Base-by-base conservation (phyloP, 2,888 invertebrate species). In the Cephus spinipes region DNA sequence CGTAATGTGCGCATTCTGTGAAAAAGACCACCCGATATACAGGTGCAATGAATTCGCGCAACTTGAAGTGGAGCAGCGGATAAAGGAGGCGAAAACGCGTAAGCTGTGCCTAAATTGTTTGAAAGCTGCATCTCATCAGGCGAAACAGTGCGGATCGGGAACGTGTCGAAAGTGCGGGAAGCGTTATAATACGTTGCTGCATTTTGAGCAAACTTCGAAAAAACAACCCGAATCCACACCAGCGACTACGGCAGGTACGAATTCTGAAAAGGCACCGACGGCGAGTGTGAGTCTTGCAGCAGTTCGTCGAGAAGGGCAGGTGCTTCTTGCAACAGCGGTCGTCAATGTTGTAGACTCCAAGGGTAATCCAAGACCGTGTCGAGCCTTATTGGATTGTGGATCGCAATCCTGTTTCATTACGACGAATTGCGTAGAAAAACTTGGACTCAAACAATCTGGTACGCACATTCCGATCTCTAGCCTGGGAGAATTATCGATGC, bases 351-450 rank as follows among this genome's bases (percentile, higher is more conserved):
- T 73, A 12, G 80, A 81, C 33, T 73, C 77, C 30, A 71, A 6
- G 0, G 81, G 83, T 12, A 73, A 68, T 1, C 71, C 36, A 55
- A 40, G 77, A 33, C 75, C 75, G 40, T 69, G 76, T n/a, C 75
- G 81, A 79, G 81, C 80, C 68, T 34, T 83, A 35, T 74, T 83
- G 34, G 83, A 80, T 69, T 77, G 36, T 30, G 83, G 82, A n/a
- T 83, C 82, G n/a, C 81, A 82, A 68, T 76, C 79, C 1, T 80
- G 81, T 71, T 82, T 81, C n/a, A 76, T 76, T 69, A 15, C 76
- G 15, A 73, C 35, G 33, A 31, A 34, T 11, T 30, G 33, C 30
- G 73, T 35, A 33, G 35, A 30, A 12, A n/a, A 34, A 12, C 30
- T 73, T 0, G 23, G 11, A 34, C 12, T 35, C 23, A 35, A 34